Evolutionary conservation across 2,797 vertebrate species (phyloP).

Genomic region (Potorous gilbertii): DNA sequence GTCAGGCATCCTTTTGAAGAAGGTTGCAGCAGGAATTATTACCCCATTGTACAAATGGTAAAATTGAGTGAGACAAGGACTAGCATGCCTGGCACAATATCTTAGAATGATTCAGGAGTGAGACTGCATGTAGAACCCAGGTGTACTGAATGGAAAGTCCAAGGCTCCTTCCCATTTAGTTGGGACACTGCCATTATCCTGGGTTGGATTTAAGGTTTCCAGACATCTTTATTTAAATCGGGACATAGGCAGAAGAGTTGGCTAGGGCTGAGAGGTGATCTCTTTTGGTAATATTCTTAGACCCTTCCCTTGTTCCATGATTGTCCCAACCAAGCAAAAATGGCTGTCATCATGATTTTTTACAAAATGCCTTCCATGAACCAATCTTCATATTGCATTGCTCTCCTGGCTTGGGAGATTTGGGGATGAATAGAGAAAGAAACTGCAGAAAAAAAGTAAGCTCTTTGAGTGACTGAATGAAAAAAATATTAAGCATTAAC

Average conservation of each 20-base stretch:
- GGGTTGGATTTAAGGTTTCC: not conserved
- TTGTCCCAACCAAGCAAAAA: not conserved
- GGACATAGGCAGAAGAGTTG: not conserved
- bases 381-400: not conserved
- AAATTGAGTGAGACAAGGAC: not conserved
- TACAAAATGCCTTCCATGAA: not conserved
- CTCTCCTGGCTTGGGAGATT: not conserved
- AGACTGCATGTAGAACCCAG: no score
- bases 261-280: not conserved
- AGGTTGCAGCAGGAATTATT: not conserved
- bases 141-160: not conserved
- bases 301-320: not conserved
- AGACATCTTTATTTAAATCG: constrained; percentile 1
- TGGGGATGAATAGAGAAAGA: not conserved
- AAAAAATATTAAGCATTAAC: not conserved
- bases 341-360: not conserved
- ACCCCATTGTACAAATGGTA: not conserved
- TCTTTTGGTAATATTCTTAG: not conserved
- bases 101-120: not conserved
- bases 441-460: not conserved
- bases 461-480: not conserved
- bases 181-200: not conserved
- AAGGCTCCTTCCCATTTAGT: not conserved
- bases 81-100: rapidly evolving
- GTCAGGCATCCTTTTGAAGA: not conserved